Percentiles rank a stretch among this genome's conserved stretches.
These are phyloP conservation scores for Drosophila paranaensis DNA, from an alignment of 2,888 invertebrate genomes.

Conservation along the genomic window DNA sequence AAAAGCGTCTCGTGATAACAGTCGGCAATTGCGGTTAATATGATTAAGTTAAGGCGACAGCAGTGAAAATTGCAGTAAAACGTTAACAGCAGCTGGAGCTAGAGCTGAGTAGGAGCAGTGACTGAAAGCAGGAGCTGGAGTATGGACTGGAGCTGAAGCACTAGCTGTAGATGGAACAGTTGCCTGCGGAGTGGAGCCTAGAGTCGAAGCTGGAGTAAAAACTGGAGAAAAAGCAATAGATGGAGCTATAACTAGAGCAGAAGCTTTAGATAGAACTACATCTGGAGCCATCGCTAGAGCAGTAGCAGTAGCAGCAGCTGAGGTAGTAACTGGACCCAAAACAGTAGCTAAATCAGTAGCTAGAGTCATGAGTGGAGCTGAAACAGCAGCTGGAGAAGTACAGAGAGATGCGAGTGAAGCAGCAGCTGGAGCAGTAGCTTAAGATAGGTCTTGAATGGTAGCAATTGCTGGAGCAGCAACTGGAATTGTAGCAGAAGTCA, in stretches of 20 bases:
- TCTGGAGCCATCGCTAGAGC: not conserved
- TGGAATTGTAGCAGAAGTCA: too few species aligned
- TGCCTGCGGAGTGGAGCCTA: not conserved
- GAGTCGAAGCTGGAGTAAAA: not conserved
- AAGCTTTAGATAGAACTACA: not conserved
- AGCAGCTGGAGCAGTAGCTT: not conserved
- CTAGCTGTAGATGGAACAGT: not conserved
- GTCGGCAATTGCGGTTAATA: slow-evolving; percentile 62
- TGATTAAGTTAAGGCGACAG: slow-evolving; percentile 41
- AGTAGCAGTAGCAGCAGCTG: not conserved
- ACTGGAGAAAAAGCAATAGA: not conserved
- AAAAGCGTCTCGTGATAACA: slow-evolving; percentile 47
- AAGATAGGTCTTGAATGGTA: not conserved
- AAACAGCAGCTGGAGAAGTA: too few species aligned
- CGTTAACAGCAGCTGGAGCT: not conserved
- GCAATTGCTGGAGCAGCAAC: not conserved
- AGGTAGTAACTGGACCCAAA: not conserved
- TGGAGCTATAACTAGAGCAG: not conserved
- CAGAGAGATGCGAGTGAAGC: too few species aligned
- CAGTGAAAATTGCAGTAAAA: slow-evolving; percentile 18
- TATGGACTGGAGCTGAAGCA: not conserved
- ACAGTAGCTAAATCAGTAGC: not conserved
- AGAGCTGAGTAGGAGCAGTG: not conserved
- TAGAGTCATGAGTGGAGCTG: too few species aligned
- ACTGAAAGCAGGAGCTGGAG: not conserved